A percentile compares a stretch with the other conserved stretches of the same genome.
Conservation (phyloP, 2,888 invertebrate genomes). For the Pecten maximus region DNA sequence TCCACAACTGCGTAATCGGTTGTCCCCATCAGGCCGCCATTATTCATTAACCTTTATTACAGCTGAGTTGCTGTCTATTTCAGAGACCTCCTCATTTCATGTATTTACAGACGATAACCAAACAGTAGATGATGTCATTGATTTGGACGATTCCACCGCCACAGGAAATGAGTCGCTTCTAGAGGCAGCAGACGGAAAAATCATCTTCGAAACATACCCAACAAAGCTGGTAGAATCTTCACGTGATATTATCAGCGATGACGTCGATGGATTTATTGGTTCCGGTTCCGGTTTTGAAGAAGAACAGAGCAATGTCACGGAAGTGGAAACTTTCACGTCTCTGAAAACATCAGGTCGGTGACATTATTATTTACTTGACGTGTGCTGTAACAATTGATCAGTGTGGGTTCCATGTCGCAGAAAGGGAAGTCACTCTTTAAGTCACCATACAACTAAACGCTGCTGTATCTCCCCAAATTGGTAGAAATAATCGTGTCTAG, state of each 20-base stretch:
- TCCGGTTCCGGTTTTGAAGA: constrained; percentile 17
- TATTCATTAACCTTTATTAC: background rate
- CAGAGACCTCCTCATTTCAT: background rate
- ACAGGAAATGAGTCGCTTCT: constrained; percentile 15
- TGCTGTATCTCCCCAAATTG: too few relatives aligned
- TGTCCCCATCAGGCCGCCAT: background rate
- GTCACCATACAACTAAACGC: too few relatives aligned
- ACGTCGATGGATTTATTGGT: constrained; percentile 14
- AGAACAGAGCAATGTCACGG: background rate
- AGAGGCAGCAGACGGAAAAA: constrained; percentile 24
- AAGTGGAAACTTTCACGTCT: background rate
- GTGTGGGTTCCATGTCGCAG: too few relatives aligned
- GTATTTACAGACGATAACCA: constrained; percentile 17
- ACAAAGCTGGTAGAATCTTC: background rate
- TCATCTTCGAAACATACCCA: constrained; percentile 17
- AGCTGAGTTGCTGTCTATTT: constrained; percentile 4
- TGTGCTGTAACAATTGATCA: too few relatives aligned
- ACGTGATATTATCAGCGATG: constrained; percentile 24
- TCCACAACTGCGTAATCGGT: background rate
- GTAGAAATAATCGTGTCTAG: too few relatives aligned
- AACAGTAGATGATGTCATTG: constrained; percentile 22
- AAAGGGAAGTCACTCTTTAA: too few relatives aligned
- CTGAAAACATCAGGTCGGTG: background rate
- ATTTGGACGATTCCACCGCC: constrained; percentile 25
- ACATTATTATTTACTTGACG: background rate